Evolutionary conservation across 1,140 invertebrate species (phyloP), one percentile per base, ranked within the genome.

Genomic region (Melipona quadrifasciata): DNA sequence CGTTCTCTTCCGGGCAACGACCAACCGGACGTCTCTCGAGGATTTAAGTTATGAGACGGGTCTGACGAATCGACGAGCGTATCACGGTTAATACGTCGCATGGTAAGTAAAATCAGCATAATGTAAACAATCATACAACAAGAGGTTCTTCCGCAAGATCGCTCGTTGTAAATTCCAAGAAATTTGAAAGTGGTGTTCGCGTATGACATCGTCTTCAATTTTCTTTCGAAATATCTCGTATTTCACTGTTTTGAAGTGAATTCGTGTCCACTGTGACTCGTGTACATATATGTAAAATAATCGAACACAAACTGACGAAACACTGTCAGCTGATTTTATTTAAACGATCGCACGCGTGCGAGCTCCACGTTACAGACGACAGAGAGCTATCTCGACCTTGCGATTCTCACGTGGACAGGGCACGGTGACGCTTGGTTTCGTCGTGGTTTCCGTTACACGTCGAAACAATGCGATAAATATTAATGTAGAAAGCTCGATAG

Each of bases 41-140:
- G 87, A 83, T 79, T 86, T 77, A 84, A 89, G 58, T 85, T 89
- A 90, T 90, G 89, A 89, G 76, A 90, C 89, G 89, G 55, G 58
- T 27, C 55, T 90, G 73, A 90, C 68, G 80, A 31, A 57, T 47
- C 75, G 31, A 67, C 65, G 39, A 58, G 67, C 80, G 87, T 76
- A 82, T 70, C 87, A 82, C 82, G 87, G 78, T 84, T 87, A 83
- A 87, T 65, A 80, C 79, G 79, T 84, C 77, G 71, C 86, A 90
- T 76, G 89, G 89, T 89, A 79, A 89, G 88, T 85, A 65, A 27
- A 27, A 51, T 53, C 27, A 17, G 16, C 14, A 21, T 77, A 31
- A 47, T 6, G 19, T 47, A 21, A 2, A 11, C 6, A 47, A 14
- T 24, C 11, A 4, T 34, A 39, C 67, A 27, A 8, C 27, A 19